Evolutionary conservation across 2,113 vertebrate species (phyloP), one percentile per base, ranked within the genome.

Genomic region (Pelecanoides urinatrix): DNA sequence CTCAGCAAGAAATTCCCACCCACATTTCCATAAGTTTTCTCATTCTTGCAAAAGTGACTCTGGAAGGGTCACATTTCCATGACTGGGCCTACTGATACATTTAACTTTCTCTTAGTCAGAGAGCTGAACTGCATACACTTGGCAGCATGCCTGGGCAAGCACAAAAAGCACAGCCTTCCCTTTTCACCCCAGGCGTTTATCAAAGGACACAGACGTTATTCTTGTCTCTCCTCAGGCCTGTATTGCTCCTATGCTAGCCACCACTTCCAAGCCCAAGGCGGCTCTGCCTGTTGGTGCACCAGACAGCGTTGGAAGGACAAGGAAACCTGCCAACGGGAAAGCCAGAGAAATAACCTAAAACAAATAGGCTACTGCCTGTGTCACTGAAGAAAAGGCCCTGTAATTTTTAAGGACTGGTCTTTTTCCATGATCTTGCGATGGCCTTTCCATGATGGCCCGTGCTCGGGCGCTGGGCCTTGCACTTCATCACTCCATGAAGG

Each of bases 21-120:
- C 68, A 76, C 1, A 4, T 94, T 88, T 87, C 84, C 74, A 45
- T 70, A 58, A 8, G 0, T 73, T 66, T 85, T 91, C 65, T 92
- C 75, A 34, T 52, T 90, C 94, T 96, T 94, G 77, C 67, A 93
- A 58, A 80, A 92, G 50, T 1, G 3, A 22, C 53, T 65, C 59
- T 67, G 42, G 49, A 95, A 75, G 82, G 20, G 62, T 73, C 74
- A 62, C 27, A 44, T 82, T 90, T 96, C 62, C 25, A 30, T 61
- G 59, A 56, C 38, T 6, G 3, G 45, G 27, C n/a, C 92, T 94
- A 62, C 65, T 22, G 68, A 74, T 66, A 70, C 16, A 1, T 62
- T 85, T 55, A 83, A 86, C 88, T 86, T 97, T 92, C 89, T 85
- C 88, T 88, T 83, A 84, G 77, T 85, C 77, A 92, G 79, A 89